Conservation (phyloP, 1,140 invertebrate genomes). For the Drosophila miranda region DNA sequence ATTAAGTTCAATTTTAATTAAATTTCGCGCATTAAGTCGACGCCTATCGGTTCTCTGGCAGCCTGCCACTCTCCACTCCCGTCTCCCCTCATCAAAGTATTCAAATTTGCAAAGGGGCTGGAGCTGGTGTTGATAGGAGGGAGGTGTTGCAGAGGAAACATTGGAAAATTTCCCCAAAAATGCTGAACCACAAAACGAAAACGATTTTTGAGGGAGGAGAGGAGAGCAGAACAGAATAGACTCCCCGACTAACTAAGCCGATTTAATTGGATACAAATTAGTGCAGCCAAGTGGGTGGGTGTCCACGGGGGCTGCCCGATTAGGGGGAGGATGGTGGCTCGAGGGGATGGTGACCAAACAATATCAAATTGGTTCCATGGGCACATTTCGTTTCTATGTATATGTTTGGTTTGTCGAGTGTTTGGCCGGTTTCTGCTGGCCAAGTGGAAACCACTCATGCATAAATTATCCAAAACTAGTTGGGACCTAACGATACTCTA, state of each 20-base stretch:
- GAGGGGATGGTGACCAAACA: conserved; percentile 36
- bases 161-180: conserved; percentile 32
- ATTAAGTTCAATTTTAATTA: conserved; percentile 74
- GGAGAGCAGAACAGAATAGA: background rate
- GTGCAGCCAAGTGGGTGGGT: conserved; percentile 31
- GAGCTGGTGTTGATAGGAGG: background rate
- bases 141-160: background rate
- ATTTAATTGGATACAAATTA: conserved; percentile 67
- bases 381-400: conserved; percentile 12
- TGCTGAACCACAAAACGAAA: conserved; percentile 29
- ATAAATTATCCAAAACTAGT: conserved; percentile 44
- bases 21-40: conserved; percentile 63
- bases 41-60: conserved; percentile 22
- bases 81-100: conserved; percentile 2
- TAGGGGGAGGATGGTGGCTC: background rate
- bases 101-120: background rate
- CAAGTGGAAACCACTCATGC: conserved; percentile 48
- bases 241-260: conserved; percentile 46
- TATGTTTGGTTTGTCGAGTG: conserved; percentile 14
- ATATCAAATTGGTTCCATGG: conserved; percentile 44
- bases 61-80: background rate
- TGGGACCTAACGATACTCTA: conserved; percentile 18
- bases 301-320: background rate
- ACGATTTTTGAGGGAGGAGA: conserved; percentile 4
- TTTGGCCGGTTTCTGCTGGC: conserved; percentile 34